Base-by-base conservation (phyloP, 1,140 invertebrate genomes). In the Agraylea sexmaculata region DNA sequence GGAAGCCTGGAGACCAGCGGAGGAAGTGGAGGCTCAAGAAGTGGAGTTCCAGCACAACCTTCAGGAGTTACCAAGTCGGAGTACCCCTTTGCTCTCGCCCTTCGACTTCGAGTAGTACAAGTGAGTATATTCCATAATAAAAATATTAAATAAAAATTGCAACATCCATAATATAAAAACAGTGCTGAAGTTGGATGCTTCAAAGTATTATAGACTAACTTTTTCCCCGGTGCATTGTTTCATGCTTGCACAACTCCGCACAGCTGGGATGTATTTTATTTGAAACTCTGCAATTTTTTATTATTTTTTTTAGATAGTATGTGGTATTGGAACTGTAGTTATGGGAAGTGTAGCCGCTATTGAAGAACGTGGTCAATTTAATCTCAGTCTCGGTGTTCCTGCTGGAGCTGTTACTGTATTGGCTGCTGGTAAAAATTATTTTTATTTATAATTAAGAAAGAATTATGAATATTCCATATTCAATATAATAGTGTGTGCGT, bases 291-390 rank as follows among this genome's bases (percentile, higher is more conserved):
- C n/a, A n/a, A n/a, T n/a, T n/a, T n/a, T n/a, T n/a, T n/a, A n/a
- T n/a, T n/a, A n/a, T n/a, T n/a, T n/a, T n/a, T 41, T 41, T 4
- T 39, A 50, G 48, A 50, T 50, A 25, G 48, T 50, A 11, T 50
- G 41, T 22, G 48, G 48, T 13, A 50, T 50, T 7, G 42, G 38
- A 3, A 41, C 41, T 10, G 38, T 50, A 10, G 48, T 50, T 22
- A 50, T 50, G 48, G 48, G 48, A 10, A 46, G 44, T 18, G 48
- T 50, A 8, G 48, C 48, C 0, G 41, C 41, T 11, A 46, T 50
- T 15, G 48, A 50, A 32, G 48, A 50, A 23, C 20, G 44, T 1
- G 17, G 36, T 4, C 19, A 42, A 33, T 19, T 44, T 20, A 46
- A 46, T 25, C 41, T 50, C 7, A 42, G 48, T 22, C 33, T 50